Evolutionary conservation across 1,140 invertebrate genomes (phyloP).

Genomic region (Camponotus pennsylvanicus): DNA sequence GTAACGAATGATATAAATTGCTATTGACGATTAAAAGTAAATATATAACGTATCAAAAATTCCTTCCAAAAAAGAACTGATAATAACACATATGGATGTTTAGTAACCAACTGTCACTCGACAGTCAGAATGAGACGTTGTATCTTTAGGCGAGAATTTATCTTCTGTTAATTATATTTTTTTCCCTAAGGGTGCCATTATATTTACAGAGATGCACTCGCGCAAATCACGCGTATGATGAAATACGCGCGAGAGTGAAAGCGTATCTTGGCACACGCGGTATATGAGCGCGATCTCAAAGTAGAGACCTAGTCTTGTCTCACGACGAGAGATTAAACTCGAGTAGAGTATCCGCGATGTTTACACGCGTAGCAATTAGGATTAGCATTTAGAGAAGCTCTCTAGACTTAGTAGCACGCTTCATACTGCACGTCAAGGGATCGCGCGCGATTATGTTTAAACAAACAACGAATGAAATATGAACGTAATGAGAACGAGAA

Average conservation of each 20-base stretch:
- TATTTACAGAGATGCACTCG: conserved; percentile 24
- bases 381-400: conserved; percentile 58
- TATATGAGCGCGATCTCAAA: conserved; percentile 37
- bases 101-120: background rate
- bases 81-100: background rate
- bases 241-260: conserved; percentile 43
- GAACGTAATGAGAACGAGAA: background rate
- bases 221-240: background rate
- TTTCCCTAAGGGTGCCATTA: background rate
- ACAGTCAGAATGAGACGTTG: background rate
- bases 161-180: background rate
- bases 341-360: conserved; percentile 47
- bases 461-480: background rate
- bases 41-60: background rate
- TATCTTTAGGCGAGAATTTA: background rate
- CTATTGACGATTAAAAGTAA: background rate
- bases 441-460: conserved; percentile 19
- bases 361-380: conserved; percentile 64
- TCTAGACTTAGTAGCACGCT: background rate
- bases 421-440: background rate
- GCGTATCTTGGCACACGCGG: background rate
- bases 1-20: background rate
- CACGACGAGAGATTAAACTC: conserved; percentile 58
- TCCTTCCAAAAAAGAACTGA: background rate
- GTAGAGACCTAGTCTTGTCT: conserved; percentile 41